These are phyloP conservation scores for Rapana venosa DNA, from an alignment of 2,888 invertebrate species.

Conservation along the genomic window DNA sequence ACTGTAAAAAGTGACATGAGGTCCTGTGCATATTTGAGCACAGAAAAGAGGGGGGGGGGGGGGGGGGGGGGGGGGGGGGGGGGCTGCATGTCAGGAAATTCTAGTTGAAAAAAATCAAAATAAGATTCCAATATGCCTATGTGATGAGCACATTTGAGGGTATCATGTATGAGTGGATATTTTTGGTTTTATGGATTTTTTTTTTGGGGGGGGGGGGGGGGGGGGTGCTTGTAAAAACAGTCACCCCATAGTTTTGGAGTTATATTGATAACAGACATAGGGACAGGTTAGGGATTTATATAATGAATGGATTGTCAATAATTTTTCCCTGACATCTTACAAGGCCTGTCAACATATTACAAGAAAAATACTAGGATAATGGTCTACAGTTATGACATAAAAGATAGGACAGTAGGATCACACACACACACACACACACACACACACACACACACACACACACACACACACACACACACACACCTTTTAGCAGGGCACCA, in stretches of 20 bases:
- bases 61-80: no score
- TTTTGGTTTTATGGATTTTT: no score
- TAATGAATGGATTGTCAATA: background rate
- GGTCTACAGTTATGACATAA: background rate
- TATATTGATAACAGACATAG: background rate
- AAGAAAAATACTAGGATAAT: background rate
- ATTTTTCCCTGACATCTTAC: background rate
- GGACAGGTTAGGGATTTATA: background rate
- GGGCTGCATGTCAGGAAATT: no score
- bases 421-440: constrained; percentile 23
- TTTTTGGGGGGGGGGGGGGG: background rate
- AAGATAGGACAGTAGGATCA: background rate
- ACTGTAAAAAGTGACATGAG: no score
- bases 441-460: constrained; percentile 18
- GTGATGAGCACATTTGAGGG: no score
- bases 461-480: constrained; percentile 6
- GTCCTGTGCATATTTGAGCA: no score
- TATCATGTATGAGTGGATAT: no score
- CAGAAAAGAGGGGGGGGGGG: no score
- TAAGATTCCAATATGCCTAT: no score
- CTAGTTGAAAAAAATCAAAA: no score
- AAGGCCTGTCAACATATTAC: background rate
- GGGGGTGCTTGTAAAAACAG: background rate
- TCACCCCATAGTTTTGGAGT: background rate
- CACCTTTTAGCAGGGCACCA: background rate